Evolutionary conservation across 2,113 vertebrate species (phyloP).

Genomic region (Salvator merianae): DNA sequence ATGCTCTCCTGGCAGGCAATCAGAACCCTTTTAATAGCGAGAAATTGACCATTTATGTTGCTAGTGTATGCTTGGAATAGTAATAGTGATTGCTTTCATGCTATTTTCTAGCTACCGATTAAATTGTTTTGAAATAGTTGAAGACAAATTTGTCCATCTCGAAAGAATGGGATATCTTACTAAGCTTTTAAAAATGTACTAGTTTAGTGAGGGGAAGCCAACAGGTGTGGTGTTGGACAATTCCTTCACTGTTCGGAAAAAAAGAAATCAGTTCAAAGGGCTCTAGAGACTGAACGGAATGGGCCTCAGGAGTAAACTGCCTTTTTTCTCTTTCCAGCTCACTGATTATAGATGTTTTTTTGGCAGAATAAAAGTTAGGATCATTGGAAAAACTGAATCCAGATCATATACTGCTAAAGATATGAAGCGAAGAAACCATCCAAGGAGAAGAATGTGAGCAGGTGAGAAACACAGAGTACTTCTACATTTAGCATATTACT

Average conservation of each 20-base stretch:
- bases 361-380: neutral
- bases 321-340: neutral
- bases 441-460: conserved; percentile 6
- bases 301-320: neutral
- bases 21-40: neutral
- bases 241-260: neutral
- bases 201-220: neutral
- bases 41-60: neutral
- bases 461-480: neutral
- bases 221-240: neutral
- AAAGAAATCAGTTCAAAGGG: neutral
- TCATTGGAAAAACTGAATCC: neutral
- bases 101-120: neutral
- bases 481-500: neutral
- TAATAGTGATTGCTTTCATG: neutral
- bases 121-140: conserved; percentile 5
- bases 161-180: neutral
- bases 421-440: neutral
- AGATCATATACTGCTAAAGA: neutral
- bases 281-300: neutral
- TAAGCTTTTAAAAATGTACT: neutral
- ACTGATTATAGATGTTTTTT: neutral
- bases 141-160: neutral
- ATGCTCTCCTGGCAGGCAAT: neutral
- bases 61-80: neutral